Base-by-base conservation (phyloP, 2,888 invertebrate species). In the Siphonodentalium dalli region DNA sequence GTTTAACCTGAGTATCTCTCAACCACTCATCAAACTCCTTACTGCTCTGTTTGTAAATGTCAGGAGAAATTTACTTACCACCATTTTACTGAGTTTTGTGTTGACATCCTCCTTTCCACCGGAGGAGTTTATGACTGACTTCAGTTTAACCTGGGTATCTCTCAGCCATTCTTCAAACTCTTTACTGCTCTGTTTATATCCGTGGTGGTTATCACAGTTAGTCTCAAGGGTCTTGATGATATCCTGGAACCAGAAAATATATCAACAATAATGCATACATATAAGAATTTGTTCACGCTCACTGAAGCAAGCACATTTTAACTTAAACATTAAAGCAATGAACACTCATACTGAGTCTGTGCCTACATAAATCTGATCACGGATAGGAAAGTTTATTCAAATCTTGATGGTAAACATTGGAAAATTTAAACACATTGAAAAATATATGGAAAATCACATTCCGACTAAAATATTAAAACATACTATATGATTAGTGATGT, bases 111-210 rank as follows among this genome's bases (percentile, higher is more conserved):
- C 86, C 39, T 93, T 82, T 0, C 89, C 90, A 68, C 89, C 90
- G 0, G 92, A 90, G 59, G 91, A 88, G 71, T 90, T 89, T 46
- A 88, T 87, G 65, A 93, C 91, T 68, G 90, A 89, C 0, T 82
- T 87, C 31, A 96, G 85, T 73, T 92, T 92, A 65, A 93, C 93
- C 31, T 91, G 87, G 0, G 92, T 93, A 56, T 91, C 87, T 68
- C 93, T 92, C 24, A 96, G 88, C 93, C 95, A 95, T 71, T 93
- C 91, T 75, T 91, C 90, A 72, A 94, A 95, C 82, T 95, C 95
- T 78, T 92, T 91, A 70, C 91, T 91, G n/a, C 93, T 84, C 7
- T 92, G 89, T 66, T 91, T 91, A 78, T 95, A 95, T 80, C 93
- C 93, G 80, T 93, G 92, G 79, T 96, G 96, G 83, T 96, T 94